Evolutionary conservation across 2,797 vertebrate genomes (phyloP).

Genomic region (Meda fulgida): DNA sequence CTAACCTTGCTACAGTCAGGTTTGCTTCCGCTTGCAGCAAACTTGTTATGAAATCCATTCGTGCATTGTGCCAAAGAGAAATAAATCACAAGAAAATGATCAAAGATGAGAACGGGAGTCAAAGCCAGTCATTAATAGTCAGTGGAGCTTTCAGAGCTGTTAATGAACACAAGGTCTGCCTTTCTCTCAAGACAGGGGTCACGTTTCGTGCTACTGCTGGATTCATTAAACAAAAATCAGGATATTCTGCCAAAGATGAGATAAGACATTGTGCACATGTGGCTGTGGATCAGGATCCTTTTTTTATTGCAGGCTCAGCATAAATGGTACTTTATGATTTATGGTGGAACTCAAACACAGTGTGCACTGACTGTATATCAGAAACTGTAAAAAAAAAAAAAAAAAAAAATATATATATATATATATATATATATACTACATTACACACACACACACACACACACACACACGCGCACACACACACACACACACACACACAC

Average conservation of each 20-base stretch:
- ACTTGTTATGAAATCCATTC: not conserved
- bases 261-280: constrained; percentile 18
- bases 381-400: not conserved
- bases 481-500: too few relatives aligned
- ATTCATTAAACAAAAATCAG: constrained; percentile 10
- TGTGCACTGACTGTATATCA: not conserved
- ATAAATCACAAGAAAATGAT: not conserved
- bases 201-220: constrained; percentile 7
- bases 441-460: not conserved
- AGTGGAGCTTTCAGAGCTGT: not conserved
- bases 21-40: not conserved
- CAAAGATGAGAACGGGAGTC: constrained; percentile 5
- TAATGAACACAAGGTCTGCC: constrained; percentile 27
- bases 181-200: not conserved
- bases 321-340: not conserved
- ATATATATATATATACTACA: too few relatives aligned
- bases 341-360: not conserved
- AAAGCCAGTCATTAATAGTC: constrained; percentile 2
- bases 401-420: too few relatives aligned
- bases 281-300: not conserved
- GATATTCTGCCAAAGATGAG: constrained; percentile 30
- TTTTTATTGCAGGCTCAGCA: not conserved
- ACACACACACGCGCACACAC: too few relatives aligned
- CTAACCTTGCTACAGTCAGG: too few relatives aligned
- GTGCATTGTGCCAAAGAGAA: not conserved